Percentiles rank a stretch among this genome's conserved stretches.
Conservation (phyloP, 2,888 invertebrate species). For the Hylaea fasciaria region DNA sequence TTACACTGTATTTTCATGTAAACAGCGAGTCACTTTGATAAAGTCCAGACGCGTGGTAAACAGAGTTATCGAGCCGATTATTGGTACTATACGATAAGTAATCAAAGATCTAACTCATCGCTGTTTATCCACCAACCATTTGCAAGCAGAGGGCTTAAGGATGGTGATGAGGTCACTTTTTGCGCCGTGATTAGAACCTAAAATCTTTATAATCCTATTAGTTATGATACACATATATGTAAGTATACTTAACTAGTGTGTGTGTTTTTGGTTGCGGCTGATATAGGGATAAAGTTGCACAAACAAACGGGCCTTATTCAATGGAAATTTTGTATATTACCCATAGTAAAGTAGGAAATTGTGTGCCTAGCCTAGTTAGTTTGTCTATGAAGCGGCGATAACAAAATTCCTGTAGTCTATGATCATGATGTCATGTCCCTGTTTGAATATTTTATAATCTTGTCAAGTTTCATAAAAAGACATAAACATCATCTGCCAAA, state of each 20-base stretch:
- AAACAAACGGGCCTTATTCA: too few relatives aligned
- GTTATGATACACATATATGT: too few relatives aligned
- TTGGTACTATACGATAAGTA: conserved; percentile 50
- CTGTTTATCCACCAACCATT: conserved; percentile 31
- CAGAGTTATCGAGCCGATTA: conserved; percentile 34
- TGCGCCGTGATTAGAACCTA: background rate
- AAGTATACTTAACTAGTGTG: too few relatives aligned
- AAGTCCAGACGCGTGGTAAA: conserved; percentile 32
- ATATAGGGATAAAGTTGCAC: too few relatives aligned
- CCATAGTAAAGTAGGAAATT: too few relatives aligned
- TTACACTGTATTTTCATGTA: conserved; percentile 21
- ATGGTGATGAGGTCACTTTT: background rate
- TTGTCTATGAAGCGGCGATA: background rate
- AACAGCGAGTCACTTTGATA: conserved; percentile 30
- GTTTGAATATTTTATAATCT: conserved; percentile 62
- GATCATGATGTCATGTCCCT: conserved; percentile 50
- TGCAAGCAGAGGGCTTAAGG: background rate
- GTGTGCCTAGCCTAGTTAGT: too few relatives aligned
- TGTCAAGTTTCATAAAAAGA: conserved; percentile 62
- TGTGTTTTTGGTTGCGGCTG: too few relatives aligned
- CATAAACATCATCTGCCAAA: conserved; percentile 67
- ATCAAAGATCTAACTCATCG: conserved; percentile 42
- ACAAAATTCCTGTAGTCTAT: conserved; percentile 6
- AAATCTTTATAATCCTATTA: too few relatives aligned
- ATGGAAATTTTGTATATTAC: too few relatives aligned